phyloP scores from a whole-genome alignment of 2,113 vertebrate genomes.

The Pangasianodon hypophthalmus region DNA sequence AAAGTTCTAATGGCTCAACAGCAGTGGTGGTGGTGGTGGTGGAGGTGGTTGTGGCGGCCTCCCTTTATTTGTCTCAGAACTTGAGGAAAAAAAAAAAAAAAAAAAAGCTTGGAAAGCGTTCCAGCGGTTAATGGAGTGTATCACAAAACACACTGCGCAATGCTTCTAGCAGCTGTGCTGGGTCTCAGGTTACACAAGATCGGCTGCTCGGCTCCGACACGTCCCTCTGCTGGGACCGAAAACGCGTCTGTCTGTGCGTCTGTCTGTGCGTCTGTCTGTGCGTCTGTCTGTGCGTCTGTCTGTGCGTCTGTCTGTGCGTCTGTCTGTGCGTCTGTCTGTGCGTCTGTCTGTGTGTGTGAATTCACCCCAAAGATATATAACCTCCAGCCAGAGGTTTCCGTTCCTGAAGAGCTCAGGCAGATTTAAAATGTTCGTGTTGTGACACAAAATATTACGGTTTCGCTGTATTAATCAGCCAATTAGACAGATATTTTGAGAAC shows the following conservation, averaged over 20 bases:
- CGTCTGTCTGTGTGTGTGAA: background rate
- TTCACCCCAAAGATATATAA: no score
- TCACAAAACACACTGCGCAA: slow-evolving; percentile 48
- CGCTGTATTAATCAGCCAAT: background rate
- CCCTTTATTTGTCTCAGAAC: background rate
- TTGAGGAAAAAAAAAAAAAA: background rate
- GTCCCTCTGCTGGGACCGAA: background rate
- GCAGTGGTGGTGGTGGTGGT: background rate
- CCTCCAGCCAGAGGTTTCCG: background rate
- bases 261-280: no score
- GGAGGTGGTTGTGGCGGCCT: background rate
- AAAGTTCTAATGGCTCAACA: background rate
- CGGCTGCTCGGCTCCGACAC: background rate
- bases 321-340: background rate
- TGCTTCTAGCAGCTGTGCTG: slow-evolving; percentile 18
- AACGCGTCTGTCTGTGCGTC: background rate
- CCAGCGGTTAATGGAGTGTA: slow-evolving; percentile 57
- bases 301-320: background rate
- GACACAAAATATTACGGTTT: background rate
- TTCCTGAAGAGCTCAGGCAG: background rate
- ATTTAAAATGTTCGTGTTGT: background rate
- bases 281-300: no score
- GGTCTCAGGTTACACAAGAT: slow-evolving; percentile 36
- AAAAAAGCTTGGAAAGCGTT: slow-evolving; percentile 36
- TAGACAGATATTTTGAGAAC: background rate